phyloP scores from a whole-genome alignment of 1,140 invertebrate species.

The Onthophagus taurus region DNA sequence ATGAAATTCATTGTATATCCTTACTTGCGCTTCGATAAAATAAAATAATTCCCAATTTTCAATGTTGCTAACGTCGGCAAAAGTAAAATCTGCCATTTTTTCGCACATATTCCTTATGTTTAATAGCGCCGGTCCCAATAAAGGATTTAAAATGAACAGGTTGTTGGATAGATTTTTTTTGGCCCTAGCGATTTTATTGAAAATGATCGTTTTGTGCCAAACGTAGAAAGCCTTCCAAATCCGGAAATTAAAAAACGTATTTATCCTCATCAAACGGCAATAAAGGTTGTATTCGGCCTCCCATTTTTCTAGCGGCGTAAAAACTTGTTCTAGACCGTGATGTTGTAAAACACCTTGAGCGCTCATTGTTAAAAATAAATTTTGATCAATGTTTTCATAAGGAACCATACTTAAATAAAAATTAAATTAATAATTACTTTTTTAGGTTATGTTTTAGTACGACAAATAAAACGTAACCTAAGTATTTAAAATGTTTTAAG shows the following conservation, averaged over 20 bases:
- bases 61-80: slow-evolving; percentile 44
- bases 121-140: slow-evolving; percentile 57
- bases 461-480: no score
- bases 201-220: slow-evolving; percentile 67
- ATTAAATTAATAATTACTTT: slow-evolving; percentile 6
- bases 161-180: slow-evolving; percentile 51
- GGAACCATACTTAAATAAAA: slow-evolving; percentile 56
- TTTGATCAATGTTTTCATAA: slow-evolving; percentile 50
- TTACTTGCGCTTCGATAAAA: slow-evolving; percentile 57
- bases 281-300: slow-evolving; percentile 61
- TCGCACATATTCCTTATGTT: slow-evolving; percentile 61
- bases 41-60: slow-evolving; percentile 54
- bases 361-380: slow-evolving; percentile 59
- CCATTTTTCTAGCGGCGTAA: slow-evolving; percentile 59
- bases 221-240: slow-evolving; percentile 76
- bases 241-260: slow-evolving; percentile 59
- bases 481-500: no score
- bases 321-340: slow-evolving; percentile 51
- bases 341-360: slow-evolving; percentile 59
- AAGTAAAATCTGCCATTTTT: slow-evolving; percentile 50
- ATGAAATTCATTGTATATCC: no score
- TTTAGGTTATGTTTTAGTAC: no score
- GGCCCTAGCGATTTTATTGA: slow-evolving; percentile 52
- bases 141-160: slow-evolving; percentile 63
- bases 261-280: slow-evolving; percentile 58